Conservation (phyloP, 2,797 vertebrate species). For the Schizothorax lantsangensis region DNA sequence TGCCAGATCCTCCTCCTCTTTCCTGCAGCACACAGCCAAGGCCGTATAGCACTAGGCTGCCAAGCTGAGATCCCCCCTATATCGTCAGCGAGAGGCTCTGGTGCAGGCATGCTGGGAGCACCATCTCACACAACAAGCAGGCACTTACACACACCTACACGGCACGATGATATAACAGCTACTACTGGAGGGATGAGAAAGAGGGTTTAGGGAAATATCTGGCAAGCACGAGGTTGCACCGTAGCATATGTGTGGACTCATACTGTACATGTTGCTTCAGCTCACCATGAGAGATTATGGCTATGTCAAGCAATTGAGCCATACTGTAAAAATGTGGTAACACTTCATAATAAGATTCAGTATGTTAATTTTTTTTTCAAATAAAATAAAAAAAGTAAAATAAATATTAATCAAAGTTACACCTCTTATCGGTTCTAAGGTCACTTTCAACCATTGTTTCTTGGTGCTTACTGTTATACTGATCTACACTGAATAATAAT, state of each 20-base stretch:
- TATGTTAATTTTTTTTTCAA: background rate
- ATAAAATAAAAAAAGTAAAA: background rate
- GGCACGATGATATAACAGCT: slow-evolving; percentile 22
- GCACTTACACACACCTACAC: slow-evolving; percentile 28
- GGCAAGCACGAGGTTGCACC: slow-evolving; percentile 1
- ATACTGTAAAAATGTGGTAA: background rate
- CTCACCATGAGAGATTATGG: background rate
- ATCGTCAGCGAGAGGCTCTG: slow-evolving; percentile 25
- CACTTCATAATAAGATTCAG: too few species aligned
- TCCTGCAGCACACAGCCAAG: slow-evolving; percentile 39
- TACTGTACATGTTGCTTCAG: slow-evolving; percentile 17
- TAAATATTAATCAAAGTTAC: background rate
- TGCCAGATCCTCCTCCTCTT: slow-evolving; percentile 55
- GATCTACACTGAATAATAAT: background rate
- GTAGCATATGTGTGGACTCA: slow-evolving; percentile 13
- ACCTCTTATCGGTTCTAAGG: background rate
- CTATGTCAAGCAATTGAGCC: background rate
- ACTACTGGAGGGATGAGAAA: slow-evolving; percentile 27
- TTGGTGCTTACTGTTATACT: background rate
- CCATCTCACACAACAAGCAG: slow-evolving; percentile 32
- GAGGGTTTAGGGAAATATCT: slow-evolving; percentile 20
- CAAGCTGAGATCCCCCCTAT: slow-evolving; percentile 41
- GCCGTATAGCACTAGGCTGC: slow-evolving; percentile 33
- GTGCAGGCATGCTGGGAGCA: slow-evolving; percentile 43
- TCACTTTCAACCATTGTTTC: background rate